These are phyloP conservation scores for Ptychoptera contaminata DNA, from an alignment of 2,888 invertebrate species.

Conservation along the genomic window DNA sequence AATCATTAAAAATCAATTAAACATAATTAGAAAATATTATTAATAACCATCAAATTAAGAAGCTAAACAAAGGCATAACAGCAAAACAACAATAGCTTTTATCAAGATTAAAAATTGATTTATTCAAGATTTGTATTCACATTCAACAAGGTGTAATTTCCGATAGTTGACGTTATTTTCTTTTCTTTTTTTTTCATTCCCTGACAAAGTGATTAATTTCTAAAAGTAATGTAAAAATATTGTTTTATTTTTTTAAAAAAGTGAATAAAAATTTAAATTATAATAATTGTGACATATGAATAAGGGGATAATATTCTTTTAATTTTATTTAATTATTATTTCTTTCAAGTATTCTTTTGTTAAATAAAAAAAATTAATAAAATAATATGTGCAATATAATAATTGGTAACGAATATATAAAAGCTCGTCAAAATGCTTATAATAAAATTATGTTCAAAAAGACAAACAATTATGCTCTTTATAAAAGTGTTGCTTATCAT, in stretches of 20 bases:
- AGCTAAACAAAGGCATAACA: not conserved
- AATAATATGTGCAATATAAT: no score
- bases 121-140: not conserved
- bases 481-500: conserved; percentile 7
- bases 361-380: no score
- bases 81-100: not conserved
- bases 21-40: not conserved
- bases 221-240: no score
- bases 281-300: not conserved
- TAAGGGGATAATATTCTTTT: no score
- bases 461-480: conserved; percentile 1
- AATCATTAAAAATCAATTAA: no score
- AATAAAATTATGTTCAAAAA: conserved; percentile 2
- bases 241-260: no score
- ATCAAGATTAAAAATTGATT: not conserved
- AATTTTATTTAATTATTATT: no score
- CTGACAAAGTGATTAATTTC: no score
- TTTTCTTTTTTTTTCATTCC: not conserved
- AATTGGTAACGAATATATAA: no score
- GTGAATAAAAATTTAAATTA: no score
- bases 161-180: not conserved
- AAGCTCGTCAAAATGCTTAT: not conserved
- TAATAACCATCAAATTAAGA: not conserved
- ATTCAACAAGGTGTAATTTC: conserved; percentile 2
- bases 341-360: not conserved